Percentiles rank a stretch among this genome's conserved stretches.
Evolutionary conservation across 2,888 invertebrate genomes (phyloP).

Genomic region (Archips xylosteana): DNA sequence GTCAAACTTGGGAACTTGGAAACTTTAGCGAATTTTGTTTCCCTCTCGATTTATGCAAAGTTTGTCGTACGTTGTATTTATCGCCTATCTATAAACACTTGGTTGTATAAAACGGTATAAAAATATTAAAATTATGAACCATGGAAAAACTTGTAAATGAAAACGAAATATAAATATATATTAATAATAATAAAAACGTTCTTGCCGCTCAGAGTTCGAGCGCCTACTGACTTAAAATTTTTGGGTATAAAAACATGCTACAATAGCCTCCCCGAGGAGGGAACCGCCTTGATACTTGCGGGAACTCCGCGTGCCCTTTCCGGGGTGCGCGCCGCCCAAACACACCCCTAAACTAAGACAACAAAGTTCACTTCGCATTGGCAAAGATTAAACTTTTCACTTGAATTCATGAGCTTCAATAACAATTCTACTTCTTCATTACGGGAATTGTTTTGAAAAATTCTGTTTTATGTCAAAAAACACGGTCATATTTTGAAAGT

Average conservation of each 20-base stretch:
- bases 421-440: conserved; percentile 35
- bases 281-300: conserved; percentile 72
- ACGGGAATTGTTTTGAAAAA: conserved; percentile 31
- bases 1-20: conserved; percentile 61
- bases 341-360: neutral
- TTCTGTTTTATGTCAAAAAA: neutral
- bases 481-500: conserved; percentile 11
- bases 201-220: conserved; percentile 84
- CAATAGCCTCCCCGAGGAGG: conserved; percentile 79
- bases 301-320: conserved; percentile 33
- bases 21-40: conserved; percentile 54
- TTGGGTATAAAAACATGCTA: conserved; percentile 86
- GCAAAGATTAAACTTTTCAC: conserved; percentile 25
- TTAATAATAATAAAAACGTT: conserved; percentile 85
- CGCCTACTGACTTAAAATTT: conserved; percentile 86
- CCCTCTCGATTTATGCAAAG: conserved; percentile 43
- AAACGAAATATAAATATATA: conserved; percentile 86
- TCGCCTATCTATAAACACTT: conserved; percentile 82
- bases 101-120: conserved; percentile 85
- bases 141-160: conserved; percentile 85
- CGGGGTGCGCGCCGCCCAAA: conserved; percentile 15
- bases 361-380: conserved; percentile 2
- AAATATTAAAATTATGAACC: conserved; percentile 85
- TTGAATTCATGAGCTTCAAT: conserved; percentile 40
- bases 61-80: conserved; percentile 69